Percentiles rank a stretch among this genome's conserved stretches.
Conservation (phyloP, 2,888 invertebrate species). For the Incurvaria masculella region DNA sequence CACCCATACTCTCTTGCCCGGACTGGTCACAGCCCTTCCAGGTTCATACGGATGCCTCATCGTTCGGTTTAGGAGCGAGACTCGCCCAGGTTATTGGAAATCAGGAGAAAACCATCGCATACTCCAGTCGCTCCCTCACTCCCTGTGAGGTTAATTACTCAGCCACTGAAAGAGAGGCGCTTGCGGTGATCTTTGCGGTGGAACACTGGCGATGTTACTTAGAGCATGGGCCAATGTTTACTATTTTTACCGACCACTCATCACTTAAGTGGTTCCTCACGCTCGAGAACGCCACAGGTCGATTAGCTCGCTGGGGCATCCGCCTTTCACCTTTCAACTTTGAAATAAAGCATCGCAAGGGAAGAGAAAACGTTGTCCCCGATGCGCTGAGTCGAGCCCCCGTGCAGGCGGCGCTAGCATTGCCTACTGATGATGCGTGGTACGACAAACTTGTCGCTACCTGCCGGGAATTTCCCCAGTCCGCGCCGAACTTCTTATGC, state of each 20-base stretch:
- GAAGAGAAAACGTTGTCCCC: conserved; percentile 7
- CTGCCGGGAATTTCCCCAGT: no score
- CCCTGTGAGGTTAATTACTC: background rate
- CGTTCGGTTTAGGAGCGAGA: background rate
- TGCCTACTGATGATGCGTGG: no score
- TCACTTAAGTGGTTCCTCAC: conserved; percentile 15
- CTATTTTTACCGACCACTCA: conserved; percentile 15
- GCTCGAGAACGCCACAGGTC: conserved; percentile 3
- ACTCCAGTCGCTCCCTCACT: background rate
- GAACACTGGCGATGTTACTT: background rate
- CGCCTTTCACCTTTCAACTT: conserved; percentile 4
- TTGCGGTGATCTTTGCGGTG: background rate
- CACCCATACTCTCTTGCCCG: no score
- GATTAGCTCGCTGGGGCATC: conserved; percentile 6
- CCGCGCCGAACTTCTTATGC: no score
- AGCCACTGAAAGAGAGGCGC: background rate
- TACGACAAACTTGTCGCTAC: no score
- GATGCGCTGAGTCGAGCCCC: conserved; percentile 10
- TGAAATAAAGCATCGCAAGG: conserved; percentile 9
- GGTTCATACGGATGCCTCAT: background rate
- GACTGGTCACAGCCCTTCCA: background rate
- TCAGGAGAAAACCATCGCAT: background rate
- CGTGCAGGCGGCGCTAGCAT: background rate
- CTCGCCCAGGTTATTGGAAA: background rate
- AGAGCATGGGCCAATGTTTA: background rate